phyloP scores from a whole-genome alignment of 2,888 invertebrate genomes.

The Trachelus iudaicus region DNA sequence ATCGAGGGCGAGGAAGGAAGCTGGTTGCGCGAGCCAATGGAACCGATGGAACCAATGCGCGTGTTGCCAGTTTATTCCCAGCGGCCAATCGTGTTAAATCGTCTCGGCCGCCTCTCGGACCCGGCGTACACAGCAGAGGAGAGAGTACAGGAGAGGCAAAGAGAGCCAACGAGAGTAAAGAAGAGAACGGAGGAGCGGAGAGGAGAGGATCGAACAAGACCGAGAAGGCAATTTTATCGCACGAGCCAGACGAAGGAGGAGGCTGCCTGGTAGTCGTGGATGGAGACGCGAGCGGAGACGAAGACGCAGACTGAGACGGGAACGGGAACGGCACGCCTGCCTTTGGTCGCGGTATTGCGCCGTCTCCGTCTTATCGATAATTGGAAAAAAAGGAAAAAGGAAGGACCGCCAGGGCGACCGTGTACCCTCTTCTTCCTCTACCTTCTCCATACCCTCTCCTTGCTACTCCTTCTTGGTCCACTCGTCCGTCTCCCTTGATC shows the following conservation, averaged over 20 bases:
- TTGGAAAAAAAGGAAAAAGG: slow-evolving; percentile 52
- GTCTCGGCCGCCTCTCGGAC: slow-evolving; percentile 44
- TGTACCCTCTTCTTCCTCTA: slow-evolving; percentile 24
- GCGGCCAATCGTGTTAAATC: slow-evolving; percentile 65
- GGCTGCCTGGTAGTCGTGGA: slow-evolving; percentile 30
- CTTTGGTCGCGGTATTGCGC: slow-evolving; percentile 44
- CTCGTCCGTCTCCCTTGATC: slow-evolving; percentile 1
- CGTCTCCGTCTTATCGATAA: slow-evolving; percentile 58
- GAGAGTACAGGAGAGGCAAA: slow-evolving; percentile 12
- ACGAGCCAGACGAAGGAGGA: slow-evolving; percentile 20
- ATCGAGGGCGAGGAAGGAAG: background rate
- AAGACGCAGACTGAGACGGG: slow-evolving; percentile 9
- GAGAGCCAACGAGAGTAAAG: slow-evolving; percentile 7
- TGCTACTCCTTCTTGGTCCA: background rate
- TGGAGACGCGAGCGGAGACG: slow-evolving; percentile 1
- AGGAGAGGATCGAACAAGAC: slow-evolving; percentile 23
- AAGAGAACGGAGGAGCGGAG: slow-evolving; percentile 19
- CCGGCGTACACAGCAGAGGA: slow-evolving; percentile 16
- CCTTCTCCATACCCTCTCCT: slow-evolving; percentile 14
- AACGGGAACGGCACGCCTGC: slow-evolving; percentile 9
- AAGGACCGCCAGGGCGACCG: slow-evolving; percentile 8
- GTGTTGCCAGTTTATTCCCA: slow-evolving; percentile 62
- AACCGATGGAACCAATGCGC: slow-evolving; percentile 65
- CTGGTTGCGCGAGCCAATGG: slow-evolving; percentile 52
- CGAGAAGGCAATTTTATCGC: slow-evolving; percentile 21